Conservation (phyloP, 2,113 vertebrate genomes). For the Poecile atricapillus region DNA sequence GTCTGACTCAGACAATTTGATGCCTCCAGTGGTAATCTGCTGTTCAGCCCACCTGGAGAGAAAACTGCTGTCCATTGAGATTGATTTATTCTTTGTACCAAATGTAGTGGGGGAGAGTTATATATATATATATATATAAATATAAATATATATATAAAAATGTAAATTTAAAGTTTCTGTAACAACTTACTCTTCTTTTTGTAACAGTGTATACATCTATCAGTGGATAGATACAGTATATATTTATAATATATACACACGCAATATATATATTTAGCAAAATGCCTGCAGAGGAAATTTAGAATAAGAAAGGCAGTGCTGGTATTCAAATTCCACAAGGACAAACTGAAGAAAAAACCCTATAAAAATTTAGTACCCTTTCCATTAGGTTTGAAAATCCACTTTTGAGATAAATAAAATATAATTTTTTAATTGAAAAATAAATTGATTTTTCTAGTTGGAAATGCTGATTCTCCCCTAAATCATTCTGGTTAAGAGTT, state of each 20-base stretch:
- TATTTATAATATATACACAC: slow-evolving; percentile 65
- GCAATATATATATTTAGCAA: slow-evolving; percentile 45
- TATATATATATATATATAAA: slow-evolving; percentile 39
- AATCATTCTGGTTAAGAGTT: slow-evolving; percentile 48
- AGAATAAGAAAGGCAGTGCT: slow-evolving; percentile 53
- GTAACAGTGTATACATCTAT: slow-evolving; percentile 56
- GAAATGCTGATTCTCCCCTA: slow-evolving; percentile 29
- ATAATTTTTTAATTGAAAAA: slow-evolving; percentile 47
- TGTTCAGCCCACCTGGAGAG: slow-evolving; percentile 13
- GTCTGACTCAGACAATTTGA: neutral
- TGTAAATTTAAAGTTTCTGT: slow-evolving; percentile 55
- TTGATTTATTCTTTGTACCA: slow-evolving; percentile 60
- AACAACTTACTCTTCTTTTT: slow-evolving; percentile 56
- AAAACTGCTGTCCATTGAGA: slow-evolving; percentile 43
- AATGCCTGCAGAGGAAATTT: slow-evolving; percentile 52
- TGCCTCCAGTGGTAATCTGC: neutral
- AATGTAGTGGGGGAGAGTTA: slow-evolving; percentile 44
- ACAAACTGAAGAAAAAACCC: neutral
- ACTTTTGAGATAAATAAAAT: slow-evolving; percentile 21
- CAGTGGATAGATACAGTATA: slow-evolving; percentile 52
- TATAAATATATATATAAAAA: slow-evolving; percentile 10
- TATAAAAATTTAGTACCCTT: neutral
- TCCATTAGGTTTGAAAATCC: neutral
- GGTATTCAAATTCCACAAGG: neutral
- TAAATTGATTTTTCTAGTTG: slow-evolving; percentile 61